A percentile compares a stretch with the other conserved stretches of the same genome.
phyloP scores from a whole-genome alignment of 2,113 vertebrate genomes.

The Protomyctophum bolini region DNA sequence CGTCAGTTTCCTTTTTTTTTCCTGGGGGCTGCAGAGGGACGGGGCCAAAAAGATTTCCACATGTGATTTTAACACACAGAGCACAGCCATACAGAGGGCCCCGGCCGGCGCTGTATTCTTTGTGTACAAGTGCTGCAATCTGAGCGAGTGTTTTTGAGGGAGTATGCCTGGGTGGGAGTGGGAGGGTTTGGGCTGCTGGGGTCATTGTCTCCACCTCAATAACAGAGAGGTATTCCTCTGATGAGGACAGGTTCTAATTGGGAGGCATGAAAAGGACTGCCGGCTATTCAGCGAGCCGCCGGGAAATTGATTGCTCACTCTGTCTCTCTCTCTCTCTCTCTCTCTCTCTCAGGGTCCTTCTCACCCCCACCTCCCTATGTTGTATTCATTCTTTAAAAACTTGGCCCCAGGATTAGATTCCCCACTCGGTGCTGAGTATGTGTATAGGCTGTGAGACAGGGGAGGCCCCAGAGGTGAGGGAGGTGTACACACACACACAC shows the following conservation, averaged over 20 bases:
- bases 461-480: constrained; percentile 5
- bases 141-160: constrained; percentile 72
- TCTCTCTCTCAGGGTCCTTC: constrained; percentile 26
- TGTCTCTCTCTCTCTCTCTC: constrained; percentile 58
- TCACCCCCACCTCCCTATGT: constrained; percentile 46
- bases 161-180: constrained; percentile 69
- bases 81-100: too few species aligned
- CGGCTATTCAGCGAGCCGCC: constrained; percentile 76
- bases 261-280: constrained; percentile 76
- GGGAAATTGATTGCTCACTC: constrained; percentile 80
- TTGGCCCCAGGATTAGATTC: constrained; percentile 60
- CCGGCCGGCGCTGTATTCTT: constrained; percentile 83
- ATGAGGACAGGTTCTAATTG: constrained; percentile 84
- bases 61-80: constrained; percentile 77
- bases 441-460: constrained; percentile 12
- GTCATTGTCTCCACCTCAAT: constrained; percentile 81
- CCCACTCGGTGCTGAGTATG: constrained; percentile 15
- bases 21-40: constrained; percentile 78
- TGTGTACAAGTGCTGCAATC: constrained; percentile 88
- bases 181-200: constrained; percentile 49
- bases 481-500: not conserved
- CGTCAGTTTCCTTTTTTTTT: constrained; percentile 5
- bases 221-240: constrained; percentile 81
- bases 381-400: constrained; percentile 71
- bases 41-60: constrained; percentile 87